Percentiles rank a stretch among this genome's conserved stretches.
Evolutionary conservation across 2,797 vertebrate genomes (phyloP).

Genomic region (Scyliorhinus canicula): DNA sequence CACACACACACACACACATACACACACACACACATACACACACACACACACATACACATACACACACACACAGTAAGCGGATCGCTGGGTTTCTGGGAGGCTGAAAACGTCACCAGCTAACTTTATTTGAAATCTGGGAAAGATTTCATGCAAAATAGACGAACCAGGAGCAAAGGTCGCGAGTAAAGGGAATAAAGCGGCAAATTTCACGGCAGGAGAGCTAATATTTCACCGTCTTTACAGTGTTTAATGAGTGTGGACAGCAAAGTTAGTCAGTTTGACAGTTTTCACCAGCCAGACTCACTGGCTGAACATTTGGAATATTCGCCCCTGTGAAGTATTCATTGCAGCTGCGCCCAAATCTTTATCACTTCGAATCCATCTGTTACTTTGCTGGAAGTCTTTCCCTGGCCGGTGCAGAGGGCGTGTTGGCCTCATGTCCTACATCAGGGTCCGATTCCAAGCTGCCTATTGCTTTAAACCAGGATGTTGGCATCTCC

Average conservation of each 20-base stretch:
- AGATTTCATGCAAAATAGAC: neutral
- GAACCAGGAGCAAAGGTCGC: neutral
- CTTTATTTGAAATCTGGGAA: neutral
- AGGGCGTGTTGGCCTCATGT: neutral
- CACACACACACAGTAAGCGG: neutral
- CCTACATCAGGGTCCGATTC: neutral
- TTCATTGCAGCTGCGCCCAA: neutral
- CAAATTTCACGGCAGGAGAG: neutral
- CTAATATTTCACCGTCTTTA: neutral
- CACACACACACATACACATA: no score
- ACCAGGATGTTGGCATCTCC: neutral
- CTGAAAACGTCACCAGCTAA: neutral
- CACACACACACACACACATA: no score
- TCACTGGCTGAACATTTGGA: neutral
- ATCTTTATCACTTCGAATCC: neutral
- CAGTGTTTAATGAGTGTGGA: neutral
- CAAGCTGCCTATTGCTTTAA: neutral
- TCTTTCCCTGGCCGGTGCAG: neutral
- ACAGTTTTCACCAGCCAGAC: neutral
- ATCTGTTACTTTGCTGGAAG: neutral
- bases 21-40: no score
- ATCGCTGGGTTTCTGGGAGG: neutral
- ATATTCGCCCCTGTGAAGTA: neutral
- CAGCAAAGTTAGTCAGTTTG: neutral
- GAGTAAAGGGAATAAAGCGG: neutral